A percentile compares a stretch with the other conserved stretches of the same genome.
Conservation (phyloP, 2,797 vertebrate species). For the Xyrichtys novacula region DNA sequence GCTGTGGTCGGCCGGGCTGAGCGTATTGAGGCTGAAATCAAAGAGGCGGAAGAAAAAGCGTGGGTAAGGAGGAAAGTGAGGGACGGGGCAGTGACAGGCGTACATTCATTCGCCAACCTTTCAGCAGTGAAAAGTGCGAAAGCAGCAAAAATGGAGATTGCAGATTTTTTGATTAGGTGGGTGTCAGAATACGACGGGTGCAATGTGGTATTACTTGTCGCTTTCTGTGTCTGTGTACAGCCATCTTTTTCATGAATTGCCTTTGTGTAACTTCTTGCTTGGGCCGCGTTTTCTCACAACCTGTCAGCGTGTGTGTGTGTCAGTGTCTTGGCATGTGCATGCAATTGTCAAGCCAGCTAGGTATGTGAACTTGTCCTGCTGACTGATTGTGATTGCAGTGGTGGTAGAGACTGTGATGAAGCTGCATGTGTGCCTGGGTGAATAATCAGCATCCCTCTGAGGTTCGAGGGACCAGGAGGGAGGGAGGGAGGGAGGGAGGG, state of each 20-base stretch:
- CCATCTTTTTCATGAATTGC: slow-evolving; percentile 35
- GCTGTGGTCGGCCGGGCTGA: slow-evolving; percentile 27
- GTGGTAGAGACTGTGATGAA: slow-evolving; percentile 64
- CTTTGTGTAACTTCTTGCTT: slow-evolving; percentile 38
- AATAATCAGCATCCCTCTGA: slow-evolving; percentile 76
- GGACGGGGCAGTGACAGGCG: slow-evolving; percentile 16
- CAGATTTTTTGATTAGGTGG: slow-evolving; percentile 44
- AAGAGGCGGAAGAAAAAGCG: background rate
- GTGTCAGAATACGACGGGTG: slow-evolving; percentile 29
- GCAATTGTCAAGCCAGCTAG: slow-evolving; percentile 31
- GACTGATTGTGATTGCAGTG: slow-evolving; percentile 63
- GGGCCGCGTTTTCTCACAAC: slow-evolving; percentile 30
- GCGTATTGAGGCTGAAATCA: slow-evolving; percentile 28
- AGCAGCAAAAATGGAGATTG: slow-evolving; percentile 48
- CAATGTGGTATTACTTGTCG: slow-evolving; percentile 20
- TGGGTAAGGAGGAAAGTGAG: slow-evolving; percentile 13
- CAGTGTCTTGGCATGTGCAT: slow-evolving; percentile 10
- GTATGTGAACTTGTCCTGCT: slow-evolving; percentile 41
- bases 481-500: slow-evolving; percentile 28
- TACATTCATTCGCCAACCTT: slow-evolving; percentile 49
- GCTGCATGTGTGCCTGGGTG: slow-evolving; percentile 51
- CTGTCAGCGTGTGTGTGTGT: background rate
- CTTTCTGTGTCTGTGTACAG: slow-evolving; percentile 8
- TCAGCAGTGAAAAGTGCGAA: slow-evolving; percentile 43
- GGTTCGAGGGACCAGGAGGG: slow-evolving; percentile 58